phyloP scores from a whole-genome alignment of 2,888 invertebrate species.

The Melitaea athalia region DNA sequence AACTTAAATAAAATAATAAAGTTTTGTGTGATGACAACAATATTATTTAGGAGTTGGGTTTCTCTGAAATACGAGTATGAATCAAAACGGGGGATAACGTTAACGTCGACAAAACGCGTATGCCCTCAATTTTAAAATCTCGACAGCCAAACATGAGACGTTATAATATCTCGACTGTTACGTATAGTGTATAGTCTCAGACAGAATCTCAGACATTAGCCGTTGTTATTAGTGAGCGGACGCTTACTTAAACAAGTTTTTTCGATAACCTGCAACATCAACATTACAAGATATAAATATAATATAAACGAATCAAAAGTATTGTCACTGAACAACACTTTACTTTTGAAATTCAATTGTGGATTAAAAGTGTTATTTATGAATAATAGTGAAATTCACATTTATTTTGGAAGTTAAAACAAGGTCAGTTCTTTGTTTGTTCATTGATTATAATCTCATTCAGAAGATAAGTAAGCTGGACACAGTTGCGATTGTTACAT shows the following conservation, averaged over 20 bases:
- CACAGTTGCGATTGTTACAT: not conserved
- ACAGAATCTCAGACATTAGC: not conserved
- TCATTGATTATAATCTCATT: not conserved
- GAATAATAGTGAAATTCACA: not conserved
- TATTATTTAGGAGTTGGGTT: not conserved
- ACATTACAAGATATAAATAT: conserved; percentile 2
- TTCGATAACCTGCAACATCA: not conserved
- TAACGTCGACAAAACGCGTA: not conserved
- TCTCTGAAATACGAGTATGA: not conserved
- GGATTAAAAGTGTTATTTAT: not conserved
- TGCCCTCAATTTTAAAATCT: conserved; percentile 1
- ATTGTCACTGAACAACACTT: not conserved
- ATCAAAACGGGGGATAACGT: not conserved
- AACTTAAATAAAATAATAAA: too few species aligned
- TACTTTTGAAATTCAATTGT: not conserved
- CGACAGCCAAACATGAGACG: not conserved
- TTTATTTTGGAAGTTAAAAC: not conserved
- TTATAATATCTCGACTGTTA: not conserved
- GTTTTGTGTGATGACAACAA: not conserved
- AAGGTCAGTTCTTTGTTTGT: not conserved
- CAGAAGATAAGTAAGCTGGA: not conserved
- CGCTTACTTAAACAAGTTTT: conserved; percentile 1
- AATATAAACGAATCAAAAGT: not conserved
- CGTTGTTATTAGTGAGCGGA: conserved; percentile 5
- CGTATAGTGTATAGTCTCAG: not conserved